Percentiles rank a stretch among this genome's conserved stretches.
phyloP scores from a whole-genome alignment of 2,797 vertebrate species.

The Hyperoplus lanceolatus region DNA sequence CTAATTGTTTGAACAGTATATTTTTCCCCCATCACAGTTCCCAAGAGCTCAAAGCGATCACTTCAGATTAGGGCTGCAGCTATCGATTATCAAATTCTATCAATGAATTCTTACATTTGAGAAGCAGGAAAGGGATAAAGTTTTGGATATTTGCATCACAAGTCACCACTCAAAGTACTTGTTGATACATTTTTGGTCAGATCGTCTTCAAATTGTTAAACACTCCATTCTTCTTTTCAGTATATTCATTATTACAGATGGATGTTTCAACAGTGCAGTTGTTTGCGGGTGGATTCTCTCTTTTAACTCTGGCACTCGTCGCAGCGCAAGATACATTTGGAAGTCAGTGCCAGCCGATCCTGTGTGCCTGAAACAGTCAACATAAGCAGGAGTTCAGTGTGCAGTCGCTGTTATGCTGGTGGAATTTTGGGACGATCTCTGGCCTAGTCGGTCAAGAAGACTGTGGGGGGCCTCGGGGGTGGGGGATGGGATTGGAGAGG shows the following conservation, averaged over 20 bases:
- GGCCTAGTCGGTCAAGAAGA: constrained; percentile 53
- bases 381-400: constrained; percentile 20
- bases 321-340: constrained; percentile 13
- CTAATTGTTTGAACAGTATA: not conserved
- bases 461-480: constrained; percentile 18
- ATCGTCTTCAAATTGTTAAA: no score
- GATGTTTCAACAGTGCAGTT: constrained; percentile 4
- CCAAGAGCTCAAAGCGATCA: no score
- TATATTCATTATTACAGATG: not conserved
- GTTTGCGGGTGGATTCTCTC: constrained; percentile 23
- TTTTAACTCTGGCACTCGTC: constrained; percentile 19
- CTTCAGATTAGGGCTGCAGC: no score
- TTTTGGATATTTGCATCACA: no score
- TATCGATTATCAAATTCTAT: no score
- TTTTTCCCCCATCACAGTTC: not conserved
- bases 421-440: constrained; percentile 51
- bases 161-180: no score
- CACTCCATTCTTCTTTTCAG: no score
- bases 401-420: constrained; percentile 29
- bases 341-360: constrained; percentile 24
- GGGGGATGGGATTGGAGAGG: constrained; percentile 20
- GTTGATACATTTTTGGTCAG: no score
- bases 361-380: constrained; percentile 23
- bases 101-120: no score
- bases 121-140: no score